A percentile compares a stretch with the other conserved stretches of the same genome.
These are phyloP conservation scores for Polyommatus icarus DNA, from an alignment of 2,888 invertebrate species.

Conservation along the genomic window DNA sequence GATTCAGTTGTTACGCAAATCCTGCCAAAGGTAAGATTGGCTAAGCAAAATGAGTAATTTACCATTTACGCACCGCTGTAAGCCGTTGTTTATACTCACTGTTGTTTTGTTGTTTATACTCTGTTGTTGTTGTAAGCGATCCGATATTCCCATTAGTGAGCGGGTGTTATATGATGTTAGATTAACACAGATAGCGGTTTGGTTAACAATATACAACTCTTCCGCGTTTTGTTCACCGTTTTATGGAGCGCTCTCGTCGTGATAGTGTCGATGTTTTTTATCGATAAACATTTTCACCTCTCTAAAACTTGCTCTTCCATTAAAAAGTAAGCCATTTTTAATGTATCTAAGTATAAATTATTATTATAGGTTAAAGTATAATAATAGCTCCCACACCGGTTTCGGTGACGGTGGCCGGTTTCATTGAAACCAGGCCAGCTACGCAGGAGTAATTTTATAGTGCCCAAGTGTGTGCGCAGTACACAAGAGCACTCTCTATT, in stretches of 20 bases:
- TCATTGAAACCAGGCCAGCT: too few species aligned
- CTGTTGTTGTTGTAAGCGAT: constrained; percentile 44
- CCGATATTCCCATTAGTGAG: constrained; percentile 61
- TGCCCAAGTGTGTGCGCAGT: too few species aligned
- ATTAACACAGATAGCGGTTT: constrained; percentile 41
- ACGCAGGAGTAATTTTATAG: too few species aligned
- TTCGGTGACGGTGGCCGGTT: too few species aligned
- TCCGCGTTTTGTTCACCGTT: constrained; percentile 29
- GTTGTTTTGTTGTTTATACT: constrained; percentile 32
- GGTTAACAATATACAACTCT: constrained; percentile 36
- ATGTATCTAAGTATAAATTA: background rate
- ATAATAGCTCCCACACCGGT: too few species aligned
- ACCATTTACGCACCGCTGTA: constrained; percentile 40
- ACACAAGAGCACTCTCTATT: too few species aligned
- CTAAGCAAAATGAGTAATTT: constrained; percentile 43
- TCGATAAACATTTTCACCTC: constrained; percentile 7
- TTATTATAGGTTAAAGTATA: background rate
- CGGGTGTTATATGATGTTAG: constrained; percentile 45
- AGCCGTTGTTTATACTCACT: constrained; percentile 35
- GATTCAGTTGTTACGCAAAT: constrained; percentile 33
- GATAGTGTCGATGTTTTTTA: background rate
- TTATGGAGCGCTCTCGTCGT: background rate
- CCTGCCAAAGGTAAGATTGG: constrained; percentile 34
- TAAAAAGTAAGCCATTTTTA: background rate
- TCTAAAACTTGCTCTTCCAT: background rate